Conservation (phyloP, 2,113 vertebrate genomes). For the Aegithalos caudatus region DNA sequence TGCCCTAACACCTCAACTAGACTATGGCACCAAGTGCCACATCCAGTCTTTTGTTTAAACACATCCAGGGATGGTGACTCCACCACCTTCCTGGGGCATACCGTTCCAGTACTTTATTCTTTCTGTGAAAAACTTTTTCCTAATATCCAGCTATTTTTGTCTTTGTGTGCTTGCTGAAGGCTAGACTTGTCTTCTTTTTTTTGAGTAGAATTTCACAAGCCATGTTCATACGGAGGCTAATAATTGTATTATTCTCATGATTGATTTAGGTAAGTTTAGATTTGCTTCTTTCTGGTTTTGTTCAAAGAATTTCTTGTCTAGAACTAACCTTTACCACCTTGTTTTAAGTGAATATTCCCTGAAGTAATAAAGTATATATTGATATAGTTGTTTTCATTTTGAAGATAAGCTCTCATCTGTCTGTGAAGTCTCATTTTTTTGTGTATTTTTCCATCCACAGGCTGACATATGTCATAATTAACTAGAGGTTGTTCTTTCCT, state of each 20-base stretch:
- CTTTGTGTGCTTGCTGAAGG: not conserved
- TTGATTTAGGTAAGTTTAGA: not conserved
- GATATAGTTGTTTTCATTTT: not conserved
- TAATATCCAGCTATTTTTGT: not conserved
- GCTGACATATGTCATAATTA: not conserved
- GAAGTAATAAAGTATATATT: not conserved
- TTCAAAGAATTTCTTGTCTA: not conserved
- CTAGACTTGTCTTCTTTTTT: not conserved
- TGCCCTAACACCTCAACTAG: not conserved
- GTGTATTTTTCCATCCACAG: constrained; percentile 8
- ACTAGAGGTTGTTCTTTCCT: not conserved
- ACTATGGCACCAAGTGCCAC: not conserved
- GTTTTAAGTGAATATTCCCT: not conserved
- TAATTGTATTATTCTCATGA: not conserved
- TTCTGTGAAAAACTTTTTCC: not conserved
- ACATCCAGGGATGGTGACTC: not conserved
- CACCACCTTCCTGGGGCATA: not conserved
- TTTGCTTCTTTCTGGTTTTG: not conserved
- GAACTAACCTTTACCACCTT: not conserved
- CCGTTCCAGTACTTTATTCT: not conserved
- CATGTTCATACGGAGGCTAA: not conserved
- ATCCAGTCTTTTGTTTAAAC: not conserved
- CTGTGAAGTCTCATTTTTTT: not conserved
- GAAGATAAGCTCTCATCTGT: not conserved
- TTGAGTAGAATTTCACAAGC: not conserved